Evolutionary conservation across 2,797 vertebrate species (phyloP).

Genomic region (Pseudocheirus occidentalis): DNA sequence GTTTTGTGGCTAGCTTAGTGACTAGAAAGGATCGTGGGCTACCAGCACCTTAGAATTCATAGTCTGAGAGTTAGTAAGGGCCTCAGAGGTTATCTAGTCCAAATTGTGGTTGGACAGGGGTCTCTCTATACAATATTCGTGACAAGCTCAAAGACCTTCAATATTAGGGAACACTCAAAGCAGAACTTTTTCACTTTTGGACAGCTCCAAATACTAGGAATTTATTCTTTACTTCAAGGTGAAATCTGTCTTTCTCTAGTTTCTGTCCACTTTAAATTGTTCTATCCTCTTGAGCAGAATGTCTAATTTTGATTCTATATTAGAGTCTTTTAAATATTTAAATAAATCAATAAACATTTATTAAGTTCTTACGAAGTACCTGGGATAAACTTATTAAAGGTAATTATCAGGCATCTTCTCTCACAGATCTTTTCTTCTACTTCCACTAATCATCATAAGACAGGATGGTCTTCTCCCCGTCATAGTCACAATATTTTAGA

Average conservation of each 20-base stretch:
- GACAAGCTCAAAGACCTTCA: neutral
- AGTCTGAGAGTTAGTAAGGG: neutral
- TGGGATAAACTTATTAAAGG: neutral
- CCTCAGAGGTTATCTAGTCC: neutral
- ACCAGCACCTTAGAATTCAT: neutral
- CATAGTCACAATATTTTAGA: neutral
- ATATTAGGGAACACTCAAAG: neutral
- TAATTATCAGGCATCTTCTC: neutral
- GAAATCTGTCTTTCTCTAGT: neutral
- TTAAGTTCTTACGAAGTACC: neutral
- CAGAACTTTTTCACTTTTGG: neutral
- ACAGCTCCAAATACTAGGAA: neutral
- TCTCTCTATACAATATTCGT: neutral
- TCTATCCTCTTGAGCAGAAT: neutral
- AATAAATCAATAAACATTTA: neutral
- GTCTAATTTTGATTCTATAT: neutral
- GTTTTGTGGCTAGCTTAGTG: neutral
- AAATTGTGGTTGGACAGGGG: neutral
- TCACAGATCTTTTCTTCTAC: neutral
- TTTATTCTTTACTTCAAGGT: neutral
- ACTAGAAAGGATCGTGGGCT: neutral
- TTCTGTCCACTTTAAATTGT: neutral
- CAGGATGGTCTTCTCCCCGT: neutral
- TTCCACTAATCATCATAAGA: neutral
- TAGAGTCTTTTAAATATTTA: neutral